A percentile compares a stretch with the other conserved stretches of the same genome.
phyloP scores from a whole-genome alignment of 2,113 vertebrate species.

The Macrotus californicus region DNA sequence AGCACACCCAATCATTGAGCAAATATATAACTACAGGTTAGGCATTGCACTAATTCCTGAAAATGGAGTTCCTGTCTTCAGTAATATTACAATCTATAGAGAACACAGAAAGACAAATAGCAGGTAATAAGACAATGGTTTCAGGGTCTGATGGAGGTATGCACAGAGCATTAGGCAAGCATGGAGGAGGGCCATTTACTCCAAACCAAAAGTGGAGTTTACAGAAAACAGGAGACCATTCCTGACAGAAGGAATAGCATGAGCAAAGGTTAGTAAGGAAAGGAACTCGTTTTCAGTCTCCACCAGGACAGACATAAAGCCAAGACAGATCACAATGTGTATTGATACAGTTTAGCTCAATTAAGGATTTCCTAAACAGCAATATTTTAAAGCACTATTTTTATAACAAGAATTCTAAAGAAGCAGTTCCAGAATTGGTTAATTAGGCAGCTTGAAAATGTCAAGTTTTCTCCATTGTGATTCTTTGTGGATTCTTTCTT shows the following conservation, averaged over 20 bases:
- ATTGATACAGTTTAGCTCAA: neutral
- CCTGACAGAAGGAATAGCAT: neutral
- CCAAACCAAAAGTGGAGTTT: neutral
- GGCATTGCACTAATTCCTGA: neutral
- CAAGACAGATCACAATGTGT: neutral
- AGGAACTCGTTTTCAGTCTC: neutral
- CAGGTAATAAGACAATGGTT: neutral
- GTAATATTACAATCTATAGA: neutral
- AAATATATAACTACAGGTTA: neutral
- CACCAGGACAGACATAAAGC: neutral
- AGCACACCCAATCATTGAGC: neutral
- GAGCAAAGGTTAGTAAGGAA: neutral
- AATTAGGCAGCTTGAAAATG: neutral
- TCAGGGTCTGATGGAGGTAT: neutral
- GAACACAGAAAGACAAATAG: neutral
- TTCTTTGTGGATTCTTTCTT: neutral
- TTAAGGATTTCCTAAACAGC: neutral
- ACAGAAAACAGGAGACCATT: neutral
- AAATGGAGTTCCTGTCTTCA: neutral
- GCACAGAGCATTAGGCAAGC: neutral
- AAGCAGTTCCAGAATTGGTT: neutral
- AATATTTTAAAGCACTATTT: conserved; percentile 15
- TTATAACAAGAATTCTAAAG: neutral
- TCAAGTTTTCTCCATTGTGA: neutral
- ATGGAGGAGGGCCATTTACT: neutral